phyloP scores from a whole-genome alignment of 2,113 vertebrate genomes.

The Platichthys flesus region DNA sequence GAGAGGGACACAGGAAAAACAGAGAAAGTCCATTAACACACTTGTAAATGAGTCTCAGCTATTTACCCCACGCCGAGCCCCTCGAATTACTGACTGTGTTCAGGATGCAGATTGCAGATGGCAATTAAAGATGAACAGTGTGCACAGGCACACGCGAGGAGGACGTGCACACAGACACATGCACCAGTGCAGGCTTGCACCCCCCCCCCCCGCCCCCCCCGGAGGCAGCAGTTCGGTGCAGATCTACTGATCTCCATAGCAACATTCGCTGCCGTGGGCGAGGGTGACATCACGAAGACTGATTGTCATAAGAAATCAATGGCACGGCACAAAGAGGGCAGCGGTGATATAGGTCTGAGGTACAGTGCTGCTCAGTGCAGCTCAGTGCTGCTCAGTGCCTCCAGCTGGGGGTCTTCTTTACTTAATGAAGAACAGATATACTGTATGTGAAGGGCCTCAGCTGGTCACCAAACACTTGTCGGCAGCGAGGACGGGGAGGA shows the following conservation, averaged over 20 bases:
- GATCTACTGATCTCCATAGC: conserved; percentile 80
- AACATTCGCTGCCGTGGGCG: conserved; percentile 72
- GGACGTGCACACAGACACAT: conserved; percentile 2
- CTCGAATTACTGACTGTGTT: conserved; percentile 73
- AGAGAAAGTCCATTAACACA: conserved; percentile 74
- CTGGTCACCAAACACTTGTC: conserved; percentile 37
- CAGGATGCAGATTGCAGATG: conserved; percentile 75
- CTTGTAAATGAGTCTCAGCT: conserved; percentile 75
- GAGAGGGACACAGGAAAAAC: conserved; percentile 13
- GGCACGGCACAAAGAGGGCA: conserved; percentile 40
- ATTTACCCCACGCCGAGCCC: conserved; percentile 77
- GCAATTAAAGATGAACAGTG: conserved; percentile 76
- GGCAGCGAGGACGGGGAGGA: conserved; percentile 19
- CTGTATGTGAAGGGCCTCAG: conserved; percentile 25
- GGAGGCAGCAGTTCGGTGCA: conserved; percentile 57
- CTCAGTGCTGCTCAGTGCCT: conserved; percentile 1
- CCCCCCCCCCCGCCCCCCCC: conserved; percentile 23
- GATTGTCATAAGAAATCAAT: conserved; percentile 68
- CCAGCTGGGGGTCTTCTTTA: background rate
- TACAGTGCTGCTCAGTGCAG: conserved; percentile 36
- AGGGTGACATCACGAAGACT: conserved; percentile 74
- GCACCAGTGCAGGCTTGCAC: conserved; percentile 31
- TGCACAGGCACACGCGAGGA: conserved; percentile 28
- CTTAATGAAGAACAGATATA: conserved; percentile 37
- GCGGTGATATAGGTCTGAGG: conserved; percentile 35